Conservation (phyloP, 2,888 invertebrate species). For the Agrypnus murinus region DNA sequence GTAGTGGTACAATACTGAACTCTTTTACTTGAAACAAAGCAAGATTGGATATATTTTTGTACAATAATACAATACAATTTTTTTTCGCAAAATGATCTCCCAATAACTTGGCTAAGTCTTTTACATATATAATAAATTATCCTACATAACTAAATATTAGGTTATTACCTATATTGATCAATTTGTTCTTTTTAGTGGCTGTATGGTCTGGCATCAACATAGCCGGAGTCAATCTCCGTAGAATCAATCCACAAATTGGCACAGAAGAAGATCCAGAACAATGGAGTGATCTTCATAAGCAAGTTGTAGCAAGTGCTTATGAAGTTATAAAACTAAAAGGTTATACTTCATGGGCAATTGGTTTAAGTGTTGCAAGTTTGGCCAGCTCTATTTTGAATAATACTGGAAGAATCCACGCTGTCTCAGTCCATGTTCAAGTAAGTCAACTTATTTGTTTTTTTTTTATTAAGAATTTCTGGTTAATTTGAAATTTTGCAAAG, state of each 20-base stretch:
- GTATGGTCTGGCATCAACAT: slow-evolving; percentile 96
- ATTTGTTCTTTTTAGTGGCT: slow-evolving; percentile 83
- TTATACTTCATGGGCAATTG: slow-evolving; percentile 91
- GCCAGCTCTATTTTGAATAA: slow-evolving; percentile 72
- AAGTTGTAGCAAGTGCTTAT: slow-evolving; percentile 90
- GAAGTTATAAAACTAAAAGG: slow-evolving; percentile 91
- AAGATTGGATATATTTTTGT: too few relatives aligned
- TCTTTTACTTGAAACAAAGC: too few relatives aligned
- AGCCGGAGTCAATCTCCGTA: slow-evolving; percentile 88
- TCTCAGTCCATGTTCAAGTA: slow-evolving; percentile 86
- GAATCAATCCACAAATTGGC: slow-evolving; percentile 85
- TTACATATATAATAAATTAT: too few relatives aligned
- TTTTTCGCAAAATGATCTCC: too few relatives aligned
- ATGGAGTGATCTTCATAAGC: slow-evolving; percentile 85
- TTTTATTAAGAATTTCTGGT: background rate
- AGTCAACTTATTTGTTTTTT: background rate
- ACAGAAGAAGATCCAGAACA: slow-evolving; percentile 83
- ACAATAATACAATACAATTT: too few relatives aligned
- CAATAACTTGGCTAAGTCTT: too few relatives aligned
- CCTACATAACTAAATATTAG: too few relatives aligned
- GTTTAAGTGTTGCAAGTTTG: slow-evolving; percentile 83
- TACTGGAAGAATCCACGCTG: slow-evolving; percentile 83
- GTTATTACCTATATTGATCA: too few relatives aligned
- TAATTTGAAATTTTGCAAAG: too few relatives aligned
- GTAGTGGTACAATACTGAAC: too few relatives aligned